Conservation (phyloP, 2,113 vertebrate genomes). For the Motacilla tschutschensis region DNA sequence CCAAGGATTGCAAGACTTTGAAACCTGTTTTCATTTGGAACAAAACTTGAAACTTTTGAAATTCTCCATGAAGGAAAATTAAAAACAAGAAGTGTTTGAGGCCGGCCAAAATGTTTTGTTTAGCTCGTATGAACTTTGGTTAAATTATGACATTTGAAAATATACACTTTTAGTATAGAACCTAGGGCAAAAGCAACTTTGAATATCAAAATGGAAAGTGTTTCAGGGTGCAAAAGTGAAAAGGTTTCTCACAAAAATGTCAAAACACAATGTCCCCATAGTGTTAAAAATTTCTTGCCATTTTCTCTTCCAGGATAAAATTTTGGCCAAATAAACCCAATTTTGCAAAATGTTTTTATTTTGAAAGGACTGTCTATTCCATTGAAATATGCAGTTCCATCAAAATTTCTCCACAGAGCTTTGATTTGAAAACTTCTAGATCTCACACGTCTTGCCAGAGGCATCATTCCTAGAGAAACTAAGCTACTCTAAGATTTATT, state of each 20-base stretch:
- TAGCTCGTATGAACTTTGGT: background rate
- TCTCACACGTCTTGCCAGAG: slow-evolving; percentile 43
- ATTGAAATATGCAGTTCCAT: background rate
- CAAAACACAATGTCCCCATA: background rate
- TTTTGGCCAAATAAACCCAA: background rate
- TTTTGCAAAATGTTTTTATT: slow-evolving; percentile 5
- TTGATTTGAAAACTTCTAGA: slow-evolving; percentile 35
- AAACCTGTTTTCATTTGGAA: slow-evolving; percentile 31
- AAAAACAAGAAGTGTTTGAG: slow-evolving; percentile 35
- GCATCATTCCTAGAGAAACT: slow-evolving; percentile 61
- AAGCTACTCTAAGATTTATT: slow-evolving; percentile 53
- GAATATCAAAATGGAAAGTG: slow-evolving; percentile 1
- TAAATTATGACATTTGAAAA: slow-evolving; percentile 24
- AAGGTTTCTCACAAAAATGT: background rate
- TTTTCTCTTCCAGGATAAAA: slow-evolving; percentile 26
- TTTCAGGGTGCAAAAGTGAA: slow-evolving; percentile 24
- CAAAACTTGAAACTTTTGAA: slow-evolving; percentile 12
- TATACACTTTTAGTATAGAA: background rate
- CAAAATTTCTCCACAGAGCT: slow-evolving; percentile 1
- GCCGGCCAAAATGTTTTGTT: slow-evolving; percentile 37
- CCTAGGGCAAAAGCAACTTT: slow-evolving; percentile 2
- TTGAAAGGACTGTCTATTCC: slow-evolving; percentile 13
- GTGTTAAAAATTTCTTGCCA: background rate
- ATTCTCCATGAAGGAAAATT: slow-evolving; percentile 33
- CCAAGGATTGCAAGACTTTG: slow-evolving; percentile 21